Base-by-base conservation (phyloP, 2,797 vertebrate genomes). In the Telmatherina bonti region DNA sequence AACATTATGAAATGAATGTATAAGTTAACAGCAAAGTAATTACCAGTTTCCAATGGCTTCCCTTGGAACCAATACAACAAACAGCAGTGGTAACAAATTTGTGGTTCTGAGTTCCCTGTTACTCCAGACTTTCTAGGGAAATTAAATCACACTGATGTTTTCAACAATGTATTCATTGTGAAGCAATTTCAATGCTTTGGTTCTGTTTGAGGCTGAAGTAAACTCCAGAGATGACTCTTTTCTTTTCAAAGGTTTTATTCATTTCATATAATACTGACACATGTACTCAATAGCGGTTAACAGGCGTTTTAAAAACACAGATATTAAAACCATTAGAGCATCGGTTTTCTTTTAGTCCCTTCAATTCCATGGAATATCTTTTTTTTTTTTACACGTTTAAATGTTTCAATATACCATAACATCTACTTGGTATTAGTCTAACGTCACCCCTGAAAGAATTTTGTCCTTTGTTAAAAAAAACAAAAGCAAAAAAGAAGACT, bases 181-280 rank as follows among this genome's bases (percentile, higher is more conserved):
- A 22, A 62, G 47, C 43, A 72, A 22, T 9, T 45, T 22, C 35
- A 52, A 18, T 45, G 20, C 12, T 68, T 49, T 43, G 24, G 10
- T 29, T 15, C 33, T n/a, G 49, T 38, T 26, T 55, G 8, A 11
- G 38, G 11, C n/a, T 53, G 16, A 60, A 67, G 54, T 26, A 62
- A 67, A 16, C 1, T 12, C 54, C 67, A 22, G 55, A 60, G 33
- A 27, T 18, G 10, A 18, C 43, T 27, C 1, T 78, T 83, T 90
- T 85, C 72, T 73, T 94, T 94, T 93, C 79, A 90, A 91, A 92
- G 87, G 68, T 91, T 95, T 95, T 94, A 94, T 94, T 95, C 89
- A 93, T 93, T 95, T 93, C 88, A 91, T 94, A 94, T 94, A 94
- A 94, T 95, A 95, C 93, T 94, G 94, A 95, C 93, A 95, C 93